A percentile compares a stretch with the other conserved stretches of the same genome.
Conservation (phyloP, 2,113 vertebrate species). For the Mesocricetus auratus region DNA sequence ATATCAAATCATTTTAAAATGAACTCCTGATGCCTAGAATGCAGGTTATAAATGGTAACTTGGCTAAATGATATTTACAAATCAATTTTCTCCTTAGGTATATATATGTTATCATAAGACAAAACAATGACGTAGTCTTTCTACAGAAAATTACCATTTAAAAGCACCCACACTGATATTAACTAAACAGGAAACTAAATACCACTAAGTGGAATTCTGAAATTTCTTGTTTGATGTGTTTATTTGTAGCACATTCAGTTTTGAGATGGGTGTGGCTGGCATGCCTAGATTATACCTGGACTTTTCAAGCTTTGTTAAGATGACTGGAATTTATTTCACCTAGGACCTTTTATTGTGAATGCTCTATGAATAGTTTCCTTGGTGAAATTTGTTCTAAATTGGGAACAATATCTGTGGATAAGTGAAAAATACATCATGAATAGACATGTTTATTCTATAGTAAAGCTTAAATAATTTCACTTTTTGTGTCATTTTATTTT, state of each 20-base stretch:
- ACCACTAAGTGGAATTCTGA: neutral
- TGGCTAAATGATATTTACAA: slow-evolving; percentile 57
- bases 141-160: slow-evolving; percentile 37
- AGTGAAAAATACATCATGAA: slow-evolving; percentile 49
- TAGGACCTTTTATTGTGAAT: slow-evolving; percentile 43
- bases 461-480: slow-evolving; percentile 64
- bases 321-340: slow-evolving; percentile 37
- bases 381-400: slow-evolving; percentile 46
- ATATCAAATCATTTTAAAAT: slow-evolving; percentile 58
- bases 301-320: slow-evolving; percentile 53
- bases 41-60: slow-evolving; percentile 47
- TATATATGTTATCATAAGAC: slow-evolving; percentile 20
- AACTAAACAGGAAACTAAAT: slow-evolving; percentile 53
- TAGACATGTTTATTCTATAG: slow-evolving; percentile 49
- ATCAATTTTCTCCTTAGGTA: slow-evolving; percentile 37
- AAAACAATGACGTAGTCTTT: slow-evolving; percentile 53
- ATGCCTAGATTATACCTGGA: slow-evolving; percentile 36
- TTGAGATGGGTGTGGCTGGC: neutral
- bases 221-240: slow-evolving; percentile 1
- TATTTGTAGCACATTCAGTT: slow-evolving; percentile 34
- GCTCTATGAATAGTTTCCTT: neutral
- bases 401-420: slow-evolving; percentile 38
- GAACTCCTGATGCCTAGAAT: slow-evolving; percentile 29
- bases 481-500: slow-evolving; percentile 65
- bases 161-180: neutral